These are phyloP conservation scores for Anoplius nigerrimus DNA, from an alignment of 2,888 invertebrate species.

Conservation along the genomic window DNA sequence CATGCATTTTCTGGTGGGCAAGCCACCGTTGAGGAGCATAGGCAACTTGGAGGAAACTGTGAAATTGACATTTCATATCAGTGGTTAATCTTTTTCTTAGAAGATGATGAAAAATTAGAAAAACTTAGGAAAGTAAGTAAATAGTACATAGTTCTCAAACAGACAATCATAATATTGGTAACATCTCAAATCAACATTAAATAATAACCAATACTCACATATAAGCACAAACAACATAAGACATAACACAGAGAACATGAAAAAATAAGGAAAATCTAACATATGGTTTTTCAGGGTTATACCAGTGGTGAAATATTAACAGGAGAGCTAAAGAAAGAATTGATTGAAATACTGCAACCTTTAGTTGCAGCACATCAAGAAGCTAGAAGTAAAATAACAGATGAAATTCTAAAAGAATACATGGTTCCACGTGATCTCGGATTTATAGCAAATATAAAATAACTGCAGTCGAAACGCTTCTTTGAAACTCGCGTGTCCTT, in stretches of 20 bases:
- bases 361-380: constrained; percentile 90
- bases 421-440: constrained; percentile 89
- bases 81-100: constrained; percentile 95
- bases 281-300: constrained; percentile 79
- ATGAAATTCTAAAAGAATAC: constrained; percentile 88
- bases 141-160: neutral
- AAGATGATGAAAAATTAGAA: constrained; percentile 91
- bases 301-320: constrained; percentile 92
- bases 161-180: neutral
- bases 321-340: constrained; percentile 94
- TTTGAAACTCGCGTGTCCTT: constrained; percentile 20
- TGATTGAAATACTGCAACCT: constrained; percentile 88
- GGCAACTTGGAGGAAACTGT: constrained; percentile 93
- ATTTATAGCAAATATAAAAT: constrained; percentile 69
- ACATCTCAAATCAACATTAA: neutral
- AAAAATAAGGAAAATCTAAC: neutral
- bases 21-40: constrained; percentile 94
- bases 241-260: too few species aligned
- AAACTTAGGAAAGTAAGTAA: constrained; percentile 80
- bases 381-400: constrained; percentile 86
- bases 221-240: too few species aligned
- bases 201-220: too few species aligned
- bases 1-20: constrained; percentile 99
- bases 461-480: constrained; percentile 18
- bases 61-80: constrained; percentile 97